A percentile compares a stretch with the other conserved stretches of the same genome.
phyloP scores from a whole-genome alignment of 1,140 invertebrate genomes.

The Tribolium madens region DNA sequence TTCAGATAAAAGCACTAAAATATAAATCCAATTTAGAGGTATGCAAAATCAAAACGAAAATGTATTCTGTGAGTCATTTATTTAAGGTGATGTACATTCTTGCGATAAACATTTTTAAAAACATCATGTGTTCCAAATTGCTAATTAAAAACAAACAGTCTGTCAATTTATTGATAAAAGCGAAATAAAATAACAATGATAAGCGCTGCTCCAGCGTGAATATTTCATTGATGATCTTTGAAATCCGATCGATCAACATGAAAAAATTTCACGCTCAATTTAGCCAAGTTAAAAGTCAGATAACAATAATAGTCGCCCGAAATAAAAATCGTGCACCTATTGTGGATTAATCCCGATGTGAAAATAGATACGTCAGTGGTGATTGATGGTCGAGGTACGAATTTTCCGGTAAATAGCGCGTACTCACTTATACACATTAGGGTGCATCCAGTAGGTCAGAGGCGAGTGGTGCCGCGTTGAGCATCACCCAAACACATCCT shows the following conservation, averaged over 20 bases:
- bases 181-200: constrained; percentile 16
- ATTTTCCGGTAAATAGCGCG: neutral
- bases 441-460: constrained; percentile 64
- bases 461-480: constrained; percentile 63
- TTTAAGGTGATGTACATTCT: neutral
- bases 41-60: too few species aligned
- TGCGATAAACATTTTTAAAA: neutral
- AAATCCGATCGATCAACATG: neutral
- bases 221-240: constrained; percentile 24
- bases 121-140: constrained; percentile 5
- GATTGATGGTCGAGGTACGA: too few species aligned
- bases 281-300: neutral
- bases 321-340: neutral
- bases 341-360: neutral
- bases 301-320: neutral
- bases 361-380: neutral
- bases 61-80: neutral
- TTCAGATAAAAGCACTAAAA: too few species aligned
- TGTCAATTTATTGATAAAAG: constrained; percentile 23
- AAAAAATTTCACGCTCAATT: constrained; percentile 15
- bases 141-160: constrained; percentile 26
- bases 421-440: constrained; percentile 61
- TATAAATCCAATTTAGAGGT: too few species aligned
- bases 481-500: constrained; percentile 64
- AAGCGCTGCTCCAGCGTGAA: neutral